Percentiles rank a stretch among this genome's conserved stretches.
Conservation (phyloP, 2,888 invertebrate species). For the Eristalis intricaria region DNA sequence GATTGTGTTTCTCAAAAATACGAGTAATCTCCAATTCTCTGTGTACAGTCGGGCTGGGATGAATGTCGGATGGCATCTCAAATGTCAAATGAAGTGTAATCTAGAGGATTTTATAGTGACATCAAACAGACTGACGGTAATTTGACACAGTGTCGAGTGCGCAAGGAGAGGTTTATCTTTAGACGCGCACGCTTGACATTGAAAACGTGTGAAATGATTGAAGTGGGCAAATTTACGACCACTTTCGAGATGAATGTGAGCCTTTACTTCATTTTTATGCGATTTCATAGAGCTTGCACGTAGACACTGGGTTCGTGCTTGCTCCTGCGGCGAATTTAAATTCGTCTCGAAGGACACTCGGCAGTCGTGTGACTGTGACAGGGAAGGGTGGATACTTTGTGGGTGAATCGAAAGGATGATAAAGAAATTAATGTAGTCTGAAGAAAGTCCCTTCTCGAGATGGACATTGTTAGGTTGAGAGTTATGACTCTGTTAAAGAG, state of each 20-base stretch:
- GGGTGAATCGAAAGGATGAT: no score
- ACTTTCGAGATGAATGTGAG: not conserved
- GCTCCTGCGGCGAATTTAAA: not conserved
- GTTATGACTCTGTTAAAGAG: no score
- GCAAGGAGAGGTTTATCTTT: not conserved
- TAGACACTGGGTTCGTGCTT: not conserved
- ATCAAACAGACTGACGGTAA: slow-evolving; percentile 6
- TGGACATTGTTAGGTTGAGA: no score
- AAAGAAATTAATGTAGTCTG: no score
- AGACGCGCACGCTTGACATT: not conserved
- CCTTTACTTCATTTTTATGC: not conserved
- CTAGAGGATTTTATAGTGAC: slow-evolving; percentile 2
- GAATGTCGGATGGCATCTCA: not conserved
- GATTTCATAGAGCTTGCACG: not conserved
- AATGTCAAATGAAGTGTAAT: slow-evolving; percentile 17
- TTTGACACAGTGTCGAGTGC: not conserved
- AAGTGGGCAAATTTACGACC: not conserved
- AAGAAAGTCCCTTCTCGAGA: no score
- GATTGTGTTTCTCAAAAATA: slow-evolving; percentile 13
- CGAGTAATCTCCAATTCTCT: slow-evolving; percentile 1
- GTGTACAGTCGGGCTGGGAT: not conserved
- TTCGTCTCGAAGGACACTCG: not conserved
- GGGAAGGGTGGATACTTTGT: no score
- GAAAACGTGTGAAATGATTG: not conserved
- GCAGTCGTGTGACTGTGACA: no score